Conservation (phyloP, 2,113 vertebrate species). For the Salvator merianae region DNA sequence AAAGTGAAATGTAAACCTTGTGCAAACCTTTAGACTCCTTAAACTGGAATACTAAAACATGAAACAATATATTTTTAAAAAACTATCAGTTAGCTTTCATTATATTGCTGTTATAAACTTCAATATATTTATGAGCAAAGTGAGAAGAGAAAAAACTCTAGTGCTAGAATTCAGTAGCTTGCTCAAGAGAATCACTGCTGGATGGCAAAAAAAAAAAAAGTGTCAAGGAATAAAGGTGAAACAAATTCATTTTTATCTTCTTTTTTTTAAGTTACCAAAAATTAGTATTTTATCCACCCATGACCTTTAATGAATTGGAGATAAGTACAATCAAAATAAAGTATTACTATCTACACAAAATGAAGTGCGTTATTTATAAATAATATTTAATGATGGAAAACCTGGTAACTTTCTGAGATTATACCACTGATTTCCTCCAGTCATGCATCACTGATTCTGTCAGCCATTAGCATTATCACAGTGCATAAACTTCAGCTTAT, state of each 20-base stretch:
- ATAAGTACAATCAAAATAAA: constrained; percentile 77
- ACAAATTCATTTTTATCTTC: constrained; percentile 70
- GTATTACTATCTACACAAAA: constrained; percentile 74
- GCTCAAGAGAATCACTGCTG: constrained; percentile 63
- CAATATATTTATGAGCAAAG: not conserved
- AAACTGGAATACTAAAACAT: not conserved
- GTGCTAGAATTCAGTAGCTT: constrained; percentile 6
- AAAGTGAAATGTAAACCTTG: too few relatives aligned
- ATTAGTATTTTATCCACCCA: constrained; percentile 75
- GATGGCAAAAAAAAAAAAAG: not conserved
- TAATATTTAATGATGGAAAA: constrained; percentile 82
- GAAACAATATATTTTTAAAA: not conserved
- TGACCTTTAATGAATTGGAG: constrained; percentile 73
- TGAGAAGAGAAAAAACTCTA: not conserved
- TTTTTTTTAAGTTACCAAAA: constrained; percentile 74
- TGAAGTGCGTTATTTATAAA: constrained; percentile 80
- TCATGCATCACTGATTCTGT: constrained; percentile 71
- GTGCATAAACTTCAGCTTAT: constrained; percentile 77
- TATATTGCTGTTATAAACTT: not conserved
- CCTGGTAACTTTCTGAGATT: constrained; percentile 76
- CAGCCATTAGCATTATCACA: constrained; percentile 79
- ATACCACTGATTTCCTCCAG: constrained; percentile 77
- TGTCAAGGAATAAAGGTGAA: constrained; percentile 42
- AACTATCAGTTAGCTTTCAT: not conserved
- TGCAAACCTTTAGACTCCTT: not conserved